Percentiles rank a stretch among this genome's conserved stretches.
These are phyloP conservation scores for Seriola rivoliana DNA, from an alignment of 2,113 vertebrate species.

Conservation along the genomic window DNA sequence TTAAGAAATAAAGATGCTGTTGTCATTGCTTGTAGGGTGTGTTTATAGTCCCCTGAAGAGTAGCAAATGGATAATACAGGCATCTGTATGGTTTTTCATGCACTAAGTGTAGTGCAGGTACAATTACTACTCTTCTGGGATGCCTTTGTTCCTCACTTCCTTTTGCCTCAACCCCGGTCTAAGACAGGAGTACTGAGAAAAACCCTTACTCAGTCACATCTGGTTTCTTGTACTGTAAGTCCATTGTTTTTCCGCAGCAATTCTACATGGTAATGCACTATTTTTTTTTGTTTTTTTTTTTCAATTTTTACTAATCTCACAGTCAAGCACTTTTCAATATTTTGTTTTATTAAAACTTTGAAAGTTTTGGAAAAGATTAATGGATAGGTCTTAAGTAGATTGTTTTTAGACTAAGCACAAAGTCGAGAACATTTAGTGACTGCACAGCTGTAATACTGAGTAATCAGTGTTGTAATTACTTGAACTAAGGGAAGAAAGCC, in stretches of 20 bases:
- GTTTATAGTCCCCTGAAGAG: not conserved
- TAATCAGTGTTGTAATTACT: not conserved
- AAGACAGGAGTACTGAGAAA: not conserved
- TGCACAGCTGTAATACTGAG: not conserved
- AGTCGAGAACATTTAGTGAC: not conserved
- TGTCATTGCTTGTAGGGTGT: not conserved
- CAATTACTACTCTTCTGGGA: slow-evolving; percentile 1
- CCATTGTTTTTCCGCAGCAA: not conserved
- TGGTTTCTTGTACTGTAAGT: not conserved
- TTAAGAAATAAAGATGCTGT: not conserved
- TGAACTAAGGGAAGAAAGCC: not conserved
- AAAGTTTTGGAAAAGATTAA: not conserved
- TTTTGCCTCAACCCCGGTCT: not conserved
- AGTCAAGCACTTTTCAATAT: not conserved
- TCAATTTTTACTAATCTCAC: not conserved
- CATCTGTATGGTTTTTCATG: not conserved
- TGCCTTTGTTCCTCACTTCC: not conserved
- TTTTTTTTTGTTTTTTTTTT: too few relatives aligned
- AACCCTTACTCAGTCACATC: not conserved
- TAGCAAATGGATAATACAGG: not conserved
- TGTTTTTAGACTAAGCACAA: not conserved
- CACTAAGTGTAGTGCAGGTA: not conserved
- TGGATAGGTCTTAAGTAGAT: not conserved
- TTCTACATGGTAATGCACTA: not conserved
- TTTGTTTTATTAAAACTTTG: not conserved